Percentiles rank a stretch among this genome's conserved stretches.
Evolutionary conservation across 2,113 vertebrate species (phyloP).

Genomic region (Cyanocitta stelleri): DNA sequence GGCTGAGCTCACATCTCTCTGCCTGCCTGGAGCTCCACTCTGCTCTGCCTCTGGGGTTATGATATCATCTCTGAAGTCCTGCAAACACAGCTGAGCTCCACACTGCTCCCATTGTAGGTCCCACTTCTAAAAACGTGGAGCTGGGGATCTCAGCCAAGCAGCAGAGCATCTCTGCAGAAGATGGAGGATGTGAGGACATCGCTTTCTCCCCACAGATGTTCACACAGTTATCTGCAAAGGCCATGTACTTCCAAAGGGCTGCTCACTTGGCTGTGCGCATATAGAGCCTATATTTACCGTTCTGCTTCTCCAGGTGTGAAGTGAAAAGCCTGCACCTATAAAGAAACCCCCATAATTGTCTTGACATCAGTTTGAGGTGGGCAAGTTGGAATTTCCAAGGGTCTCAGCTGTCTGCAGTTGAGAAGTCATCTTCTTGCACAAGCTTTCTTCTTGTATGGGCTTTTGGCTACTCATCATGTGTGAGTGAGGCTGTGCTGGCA

Average conservation of each 20-base stretch:
- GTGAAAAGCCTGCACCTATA: background rate
- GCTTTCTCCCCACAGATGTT: background rate
- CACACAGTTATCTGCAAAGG: background rate
- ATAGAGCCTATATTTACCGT: background rate
- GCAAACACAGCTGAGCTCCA: constrained; percentile 64
- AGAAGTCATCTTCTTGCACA: background rate
- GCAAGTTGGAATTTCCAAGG: background rate
- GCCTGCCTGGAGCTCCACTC: background rate
- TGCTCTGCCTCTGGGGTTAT: constrained; percentile 56
- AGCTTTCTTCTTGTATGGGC: background rate
- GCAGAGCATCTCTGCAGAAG: background rate
- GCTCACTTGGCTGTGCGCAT: fast-evolving
- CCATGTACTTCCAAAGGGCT: background rate
- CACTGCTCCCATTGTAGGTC: constrained; percentile 66
- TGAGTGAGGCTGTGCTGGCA: background rate
- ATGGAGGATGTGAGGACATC: background rate
- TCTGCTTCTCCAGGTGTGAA: background rate
- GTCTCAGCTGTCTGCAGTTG: background rate
- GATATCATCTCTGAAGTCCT: constrained; percentile 69
- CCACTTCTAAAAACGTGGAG: background rate
- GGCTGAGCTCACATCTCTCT: constrained; percentile 59
- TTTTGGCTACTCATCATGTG: fast-evolving
- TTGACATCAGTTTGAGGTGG: background rate
- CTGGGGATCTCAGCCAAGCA: background rate
- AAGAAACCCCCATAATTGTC: background rate